Conservation (phyloP, 2,797 vertebrate genomes). For the Peromyscus attwateri region DNA sequence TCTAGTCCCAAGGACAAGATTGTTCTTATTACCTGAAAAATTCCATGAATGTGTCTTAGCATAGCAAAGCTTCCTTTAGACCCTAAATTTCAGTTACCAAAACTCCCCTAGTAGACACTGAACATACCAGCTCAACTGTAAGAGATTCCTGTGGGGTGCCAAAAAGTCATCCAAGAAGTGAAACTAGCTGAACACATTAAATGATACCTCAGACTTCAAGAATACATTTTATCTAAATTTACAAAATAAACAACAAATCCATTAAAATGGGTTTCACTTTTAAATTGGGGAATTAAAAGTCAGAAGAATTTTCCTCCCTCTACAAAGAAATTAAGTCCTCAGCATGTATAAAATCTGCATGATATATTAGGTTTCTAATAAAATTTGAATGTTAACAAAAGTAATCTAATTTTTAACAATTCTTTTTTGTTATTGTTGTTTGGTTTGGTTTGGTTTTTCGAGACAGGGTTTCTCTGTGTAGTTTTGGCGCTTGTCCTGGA, state of each 20-base stretch:
- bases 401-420: background rate
- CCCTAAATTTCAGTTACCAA: constrained; percentile 3
- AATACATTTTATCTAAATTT: constrained; percentile 33
- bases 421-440: background rate
- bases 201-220: background rate
- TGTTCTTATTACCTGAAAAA: constrained; percentile 17
- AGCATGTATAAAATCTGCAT: background rate
- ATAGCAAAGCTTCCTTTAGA: constrained; percentile 29
- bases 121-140: background rate
- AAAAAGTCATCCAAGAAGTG: background rate
- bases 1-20: background rate
- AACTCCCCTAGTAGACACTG: background rate
- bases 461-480: too few species aligned
- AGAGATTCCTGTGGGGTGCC: background rate
- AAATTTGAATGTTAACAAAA: background rate
- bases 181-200: background rate
- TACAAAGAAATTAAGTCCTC: background rate
- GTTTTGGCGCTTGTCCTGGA: too few species aligned
- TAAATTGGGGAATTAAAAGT: constrained; percentile 32
- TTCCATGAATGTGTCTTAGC: background rate
- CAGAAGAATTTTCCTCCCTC: background rate
- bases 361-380: background rate
- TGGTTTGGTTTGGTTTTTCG: too few species aligned
- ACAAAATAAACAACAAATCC: background rate
- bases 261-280: background rate